Base-by-base conservation (phyloP, 2,888 invertebrate genomes). In the Pollenia labialis region DNA sequence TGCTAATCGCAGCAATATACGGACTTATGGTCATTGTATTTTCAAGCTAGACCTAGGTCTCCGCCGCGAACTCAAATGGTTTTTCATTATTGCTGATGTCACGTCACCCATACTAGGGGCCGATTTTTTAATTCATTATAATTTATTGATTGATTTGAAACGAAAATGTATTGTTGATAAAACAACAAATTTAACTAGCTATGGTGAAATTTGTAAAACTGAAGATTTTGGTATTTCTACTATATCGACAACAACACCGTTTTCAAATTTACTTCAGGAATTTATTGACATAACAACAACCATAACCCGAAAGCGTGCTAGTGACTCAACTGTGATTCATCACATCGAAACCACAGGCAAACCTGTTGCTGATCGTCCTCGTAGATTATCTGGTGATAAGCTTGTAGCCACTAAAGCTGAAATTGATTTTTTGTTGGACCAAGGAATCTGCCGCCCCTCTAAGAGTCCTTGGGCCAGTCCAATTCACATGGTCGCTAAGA, bases 81-180 rank as follows among this genome's bases (percentile, higher is more conserved):
- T 85, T 4, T 89, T 90, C 46, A 81, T 89, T 16, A 84, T 89
- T 40, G 88, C 88, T 42, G 83, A 87, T 11, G 81, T 88, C 0
- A 60, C 85, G 58, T 60, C 87, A 16, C 84, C 89, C 4, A 89
- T 88, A 76, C 62, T 89, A 23, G 88, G 87, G 1, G 88, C 85
- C 4, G 88, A 89, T 62, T 88, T 88, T 60, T 80, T 88, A 40
- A 10, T 6, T 12, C 18, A 74, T 12, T 79, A 79, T 18, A 69
- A 75, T n/a, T 46, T 88, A 16, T 16, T 87, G 0, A 80, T 88
- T 58, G 86, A 87, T 56, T 74, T 89, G 9, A 82, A 81, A 48
- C 46, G 62, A 10, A 80, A 58, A 56, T 54, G 75, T 40, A 44
- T 87, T 8, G 50, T 87, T 12, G 85, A 87, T 42, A 62, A 69